These are phyloP conservation scores for Florisuga fusca DNA, from an alignment of 2,797 vertebrate genomes.

Conservation along the genomic window DNA sequence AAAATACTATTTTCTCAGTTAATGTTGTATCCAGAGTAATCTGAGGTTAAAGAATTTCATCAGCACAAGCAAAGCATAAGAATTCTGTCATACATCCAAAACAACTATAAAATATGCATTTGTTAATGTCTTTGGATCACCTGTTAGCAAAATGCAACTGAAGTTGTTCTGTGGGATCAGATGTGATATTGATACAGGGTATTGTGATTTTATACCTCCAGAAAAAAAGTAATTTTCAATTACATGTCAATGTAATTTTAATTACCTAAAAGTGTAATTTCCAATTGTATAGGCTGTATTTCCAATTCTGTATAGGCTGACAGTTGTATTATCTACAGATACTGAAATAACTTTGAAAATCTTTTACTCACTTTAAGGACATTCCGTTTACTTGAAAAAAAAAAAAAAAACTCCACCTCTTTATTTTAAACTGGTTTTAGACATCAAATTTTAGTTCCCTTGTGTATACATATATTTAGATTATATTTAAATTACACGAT, in stretches of 20 bases:
- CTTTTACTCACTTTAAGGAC: neutral
- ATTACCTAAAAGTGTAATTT: neutral
- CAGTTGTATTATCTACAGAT: neutral
- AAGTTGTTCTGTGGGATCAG: neutral
- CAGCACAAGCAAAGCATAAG: neutral
- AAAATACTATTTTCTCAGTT: neutral
- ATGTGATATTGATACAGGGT: neutral
- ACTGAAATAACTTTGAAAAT: neutral
- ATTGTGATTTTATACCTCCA: neutral
- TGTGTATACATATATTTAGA: neutral
- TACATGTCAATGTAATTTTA: too few species aligned
- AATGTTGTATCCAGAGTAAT: neutral
- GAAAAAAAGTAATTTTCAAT: neutral
- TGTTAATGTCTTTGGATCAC: neutral
- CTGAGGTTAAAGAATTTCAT: neutral
- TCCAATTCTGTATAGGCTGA: neutral
- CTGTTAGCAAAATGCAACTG: rapidly evolving
- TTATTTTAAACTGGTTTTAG: neutral
- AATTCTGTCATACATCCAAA: neutral
- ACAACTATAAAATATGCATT: neutral
- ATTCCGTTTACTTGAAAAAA: neutral
- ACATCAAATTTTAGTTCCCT: neutral
- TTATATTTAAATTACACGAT: neutral
- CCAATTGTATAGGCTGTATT: too few species aligned
- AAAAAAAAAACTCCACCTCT: neutral